A percentile compares a stretch with the other conserved stretches of the same genome.
These are phyloP conservation scores for Onychomys leucogaster DNA, from an alignment of 2,797 vertebrate species.

Conservation along the genomic window DNA sequence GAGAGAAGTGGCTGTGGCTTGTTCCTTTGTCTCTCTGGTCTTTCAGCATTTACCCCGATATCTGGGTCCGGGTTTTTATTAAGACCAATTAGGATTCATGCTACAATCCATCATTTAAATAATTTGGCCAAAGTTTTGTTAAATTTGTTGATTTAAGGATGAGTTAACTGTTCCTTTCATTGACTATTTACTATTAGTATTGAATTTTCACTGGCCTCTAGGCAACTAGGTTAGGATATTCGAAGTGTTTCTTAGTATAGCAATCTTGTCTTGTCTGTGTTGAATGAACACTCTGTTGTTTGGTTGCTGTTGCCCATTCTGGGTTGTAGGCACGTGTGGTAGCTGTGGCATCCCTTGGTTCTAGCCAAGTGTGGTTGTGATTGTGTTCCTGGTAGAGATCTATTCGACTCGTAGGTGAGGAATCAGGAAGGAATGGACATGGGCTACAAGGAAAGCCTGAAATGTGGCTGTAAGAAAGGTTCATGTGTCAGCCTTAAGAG, in stretches of 20 bases:
- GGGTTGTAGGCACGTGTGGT: neutral
- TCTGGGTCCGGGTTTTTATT: too few relatives aligned
- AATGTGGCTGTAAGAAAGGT: neutral
- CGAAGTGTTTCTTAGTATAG: neutral
- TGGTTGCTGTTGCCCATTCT: neutral
- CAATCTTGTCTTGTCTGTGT: neutral
- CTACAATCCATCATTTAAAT: neutral
- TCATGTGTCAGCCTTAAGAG: neutral
- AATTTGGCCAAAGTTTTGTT: neutral
- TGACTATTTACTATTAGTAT: neutral
- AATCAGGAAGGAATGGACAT: neutral
- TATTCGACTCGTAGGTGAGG: neutral
- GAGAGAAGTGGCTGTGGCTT: too few relatives aligned
- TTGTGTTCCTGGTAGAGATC: neutral
- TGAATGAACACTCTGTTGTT: neutral
- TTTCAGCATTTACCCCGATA: too few relatives aligned
- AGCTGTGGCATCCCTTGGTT: neutral
- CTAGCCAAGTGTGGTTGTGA: neutral
- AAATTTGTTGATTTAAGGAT: neutral
- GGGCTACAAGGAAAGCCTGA: neutral
- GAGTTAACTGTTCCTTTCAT: neutral
- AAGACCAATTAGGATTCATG: too few relatives aligned
- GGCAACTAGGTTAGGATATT: neutral
- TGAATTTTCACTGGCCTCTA: neutral
- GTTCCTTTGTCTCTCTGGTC: too few relatives aligned